Evolutionary conservation across 1,140 invertebrate genomes (phyloP).

Genomic region (Tyrophagus putrescentiae): DNA sequence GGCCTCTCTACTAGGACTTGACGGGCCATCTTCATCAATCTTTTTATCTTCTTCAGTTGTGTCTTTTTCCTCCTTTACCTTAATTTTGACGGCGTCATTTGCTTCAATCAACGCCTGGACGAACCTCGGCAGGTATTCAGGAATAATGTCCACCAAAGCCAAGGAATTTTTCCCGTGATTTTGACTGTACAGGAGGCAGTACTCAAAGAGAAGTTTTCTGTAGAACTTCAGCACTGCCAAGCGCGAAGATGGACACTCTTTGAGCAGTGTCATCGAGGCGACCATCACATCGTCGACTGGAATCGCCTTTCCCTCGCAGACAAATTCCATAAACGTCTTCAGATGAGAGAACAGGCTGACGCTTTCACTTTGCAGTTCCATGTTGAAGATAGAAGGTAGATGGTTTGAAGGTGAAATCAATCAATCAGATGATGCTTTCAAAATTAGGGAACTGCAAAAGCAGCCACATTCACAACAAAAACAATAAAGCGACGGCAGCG

Average conservation of each 20-base stretch:
- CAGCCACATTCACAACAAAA: too few species aligned
- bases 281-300: slow-evolving; percentile 4
- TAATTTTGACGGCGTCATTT: background rate
- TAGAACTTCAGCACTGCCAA: slow-evolving; percentile 13
- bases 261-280: slow-evolving; percentile 6
- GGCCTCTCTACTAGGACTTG: background rate
- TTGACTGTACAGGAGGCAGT: slow-evolving; percentile 14
- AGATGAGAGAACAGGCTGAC: too few species aligned
- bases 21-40: slow-evolving; percentile 8
- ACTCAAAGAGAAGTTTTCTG: slow-evolving; percentile 16
- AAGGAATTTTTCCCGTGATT: background rate
- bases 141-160: background rate
- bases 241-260: slow-evolving; percentile 5
- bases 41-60: background rate
- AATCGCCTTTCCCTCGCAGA: slow-evolving; percentile 6
- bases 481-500: too few species aligned
- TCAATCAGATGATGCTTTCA: too few species aligned
- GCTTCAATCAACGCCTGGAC: background rate
- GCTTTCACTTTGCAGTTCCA: background rate
- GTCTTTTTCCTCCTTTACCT: background rate
- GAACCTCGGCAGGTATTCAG: background rate
- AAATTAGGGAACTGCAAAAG: too few species aligned
- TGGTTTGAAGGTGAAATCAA: too few species aligned
- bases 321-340: slow-evolving; percentile 21
- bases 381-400: too few species aligned